Evolutionary conservation across 2,888 invertebrate species (phyloP).

Genomic region (Cosmia trapezina): DNA sequence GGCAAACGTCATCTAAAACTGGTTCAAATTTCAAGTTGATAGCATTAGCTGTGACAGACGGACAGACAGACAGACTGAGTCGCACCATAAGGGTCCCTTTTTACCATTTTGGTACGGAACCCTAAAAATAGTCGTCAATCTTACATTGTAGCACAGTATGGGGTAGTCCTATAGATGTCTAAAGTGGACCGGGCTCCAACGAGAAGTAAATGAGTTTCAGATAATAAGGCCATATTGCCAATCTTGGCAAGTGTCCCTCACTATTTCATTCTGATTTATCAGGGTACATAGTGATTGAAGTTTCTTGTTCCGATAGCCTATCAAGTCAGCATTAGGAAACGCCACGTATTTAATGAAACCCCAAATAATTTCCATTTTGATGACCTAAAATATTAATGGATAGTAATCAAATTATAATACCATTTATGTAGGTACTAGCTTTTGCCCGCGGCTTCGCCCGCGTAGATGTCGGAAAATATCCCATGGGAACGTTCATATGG

Average conservation of each 20-base stretch:
- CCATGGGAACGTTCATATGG: too few species aligned
- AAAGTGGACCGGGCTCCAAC: slow-evolving; percentile 7
- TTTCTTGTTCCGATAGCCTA: neutral
- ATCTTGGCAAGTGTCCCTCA: slow-evolving; percentile 13
- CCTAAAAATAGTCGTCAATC: slow-evolving; percentile 5
- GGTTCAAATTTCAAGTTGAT: too few species aligned
- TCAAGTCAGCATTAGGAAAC: neutral
- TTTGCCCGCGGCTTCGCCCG: too few species aligned
- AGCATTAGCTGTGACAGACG: too few species aligned
- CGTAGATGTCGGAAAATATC: too few species aligned
- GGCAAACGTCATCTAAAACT: too few species aligned
- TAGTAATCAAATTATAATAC: too few species aligned
- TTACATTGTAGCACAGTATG: slow-evolving; percentile 32
- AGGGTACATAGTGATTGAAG: slow-evolving; percentile 8
- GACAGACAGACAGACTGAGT: too few species aligned
- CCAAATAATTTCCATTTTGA: neutral
- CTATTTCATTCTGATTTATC: slow-evolving; percentile 27
- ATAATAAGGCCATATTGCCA: slow-evolving; percentile 35
- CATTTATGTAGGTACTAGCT: too few species aligned
- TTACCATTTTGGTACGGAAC: too few species aligned
- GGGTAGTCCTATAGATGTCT: neutral
- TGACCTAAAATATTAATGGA: neutral
- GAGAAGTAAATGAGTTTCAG: slow-evolving; percentile 39
- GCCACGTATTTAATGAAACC: too few species aligned
- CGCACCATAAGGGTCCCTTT: too few species aligned